Percentiles rank a stretch among this genome's conserved stretches.
Evolutionary conservation across 2,113 vertebrate genomes (phyloP).

Genomic region (Ochotona curzoniae): DNA sequence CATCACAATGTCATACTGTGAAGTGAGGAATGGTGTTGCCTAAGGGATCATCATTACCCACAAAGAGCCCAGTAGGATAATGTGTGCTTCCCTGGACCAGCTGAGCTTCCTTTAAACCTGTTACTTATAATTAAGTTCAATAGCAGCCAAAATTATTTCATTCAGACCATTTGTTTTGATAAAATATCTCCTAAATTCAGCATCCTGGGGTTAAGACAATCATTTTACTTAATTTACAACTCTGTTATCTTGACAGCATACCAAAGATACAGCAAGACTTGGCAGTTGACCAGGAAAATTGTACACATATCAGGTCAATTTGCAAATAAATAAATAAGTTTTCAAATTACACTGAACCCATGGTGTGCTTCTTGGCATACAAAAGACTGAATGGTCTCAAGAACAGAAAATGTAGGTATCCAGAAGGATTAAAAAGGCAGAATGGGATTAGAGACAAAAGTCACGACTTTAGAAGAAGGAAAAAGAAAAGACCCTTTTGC

Average conservation of each 20-base stretch:
- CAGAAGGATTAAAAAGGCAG: neutral
- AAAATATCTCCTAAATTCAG: slow-evolving; percentile 66
- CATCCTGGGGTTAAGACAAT: slow-evolving; percentile 28
- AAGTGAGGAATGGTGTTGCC: neutral
- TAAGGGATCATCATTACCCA: neutral
- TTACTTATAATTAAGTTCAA: slow-evolving; percentile 55
- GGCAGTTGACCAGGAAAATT: slow-evolving; percentile 51
- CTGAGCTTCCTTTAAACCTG: slow-evolving; percentile 46
- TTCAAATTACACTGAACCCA: slow-evolving; percentile 37
- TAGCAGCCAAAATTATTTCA: slow-evolving; percentile 54
- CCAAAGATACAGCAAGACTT: slow-evolving; percentile 42
- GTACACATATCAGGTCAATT: neutral
- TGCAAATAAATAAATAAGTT: slow-evolving; percentile 28
- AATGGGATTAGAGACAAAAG: neutral
- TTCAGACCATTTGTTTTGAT: slow-evolving; percentile 67
- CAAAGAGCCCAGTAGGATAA: neutral
- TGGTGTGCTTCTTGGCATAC: neutral
- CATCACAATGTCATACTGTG: neutral
- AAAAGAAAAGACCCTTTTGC: neutral
- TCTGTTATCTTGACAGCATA: slow-evolving; percentile 33
- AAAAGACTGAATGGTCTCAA: neutral
- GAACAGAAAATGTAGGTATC: neutral
- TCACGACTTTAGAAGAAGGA: neutral
- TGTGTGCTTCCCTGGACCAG: neutral
- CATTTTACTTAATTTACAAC: slow-evolving; percentile 67